Conservation (phyloP, 2,113 vertebrate genomes). For the Dasyurus viverrinus region DNA sequence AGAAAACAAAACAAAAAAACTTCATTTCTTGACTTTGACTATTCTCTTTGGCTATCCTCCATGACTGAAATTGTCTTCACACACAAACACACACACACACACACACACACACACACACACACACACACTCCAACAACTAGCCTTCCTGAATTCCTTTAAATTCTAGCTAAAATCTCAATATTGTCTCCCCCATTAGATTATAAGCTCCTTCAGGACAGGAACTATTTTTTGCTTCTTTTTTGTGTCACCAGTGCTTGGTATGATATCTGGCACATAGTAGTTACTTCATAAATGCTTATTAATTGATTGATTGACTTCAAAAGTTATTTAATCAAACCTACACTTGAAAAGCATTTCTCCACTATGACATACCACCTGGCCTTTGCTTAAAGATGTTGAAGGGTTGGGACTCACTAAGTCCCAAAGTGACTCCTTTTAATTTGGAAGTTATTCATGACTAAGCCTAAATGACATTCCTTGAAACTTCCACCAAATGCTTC, state of each 20-base stretch:
- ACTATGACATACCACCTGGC: neutral
- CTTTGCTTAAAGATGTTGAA: neutral
- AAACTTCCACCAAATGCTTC: neutral
- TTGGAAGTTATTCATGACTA: neutral
- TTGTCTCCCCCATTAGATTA: neutral
- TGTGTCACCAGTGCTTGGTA: neutral
- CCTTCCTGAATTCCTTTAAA: neutral
- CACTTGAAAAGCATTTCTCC: neutral
- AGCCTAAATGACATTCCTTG: neutral
- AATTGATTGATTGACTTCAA: neutral
- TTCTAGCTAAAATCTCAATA: neutral
- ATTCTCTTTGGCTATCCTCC: neutral
- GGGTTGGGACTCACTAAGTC: neutral
- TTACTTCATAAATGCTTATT: neutral
- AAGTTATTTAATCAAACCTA: neutral
- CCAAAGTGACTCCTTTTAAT: neutral
- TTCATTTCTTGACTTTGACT: neutral
- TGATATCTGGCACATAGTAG: neutral
- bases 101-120: no score
- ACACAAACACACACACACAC: no score
- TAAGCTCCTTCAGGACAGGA: neutral
- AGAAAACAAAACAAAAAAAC: neutral
- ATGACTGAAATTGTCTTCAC: neutral
- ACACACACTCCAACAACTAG: neutral
- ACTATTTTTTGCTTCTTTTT: neutral